Base-by-base conservation (phyloP, 2,888 invertebrate species). In the Coelopa pilipes region DNA sequence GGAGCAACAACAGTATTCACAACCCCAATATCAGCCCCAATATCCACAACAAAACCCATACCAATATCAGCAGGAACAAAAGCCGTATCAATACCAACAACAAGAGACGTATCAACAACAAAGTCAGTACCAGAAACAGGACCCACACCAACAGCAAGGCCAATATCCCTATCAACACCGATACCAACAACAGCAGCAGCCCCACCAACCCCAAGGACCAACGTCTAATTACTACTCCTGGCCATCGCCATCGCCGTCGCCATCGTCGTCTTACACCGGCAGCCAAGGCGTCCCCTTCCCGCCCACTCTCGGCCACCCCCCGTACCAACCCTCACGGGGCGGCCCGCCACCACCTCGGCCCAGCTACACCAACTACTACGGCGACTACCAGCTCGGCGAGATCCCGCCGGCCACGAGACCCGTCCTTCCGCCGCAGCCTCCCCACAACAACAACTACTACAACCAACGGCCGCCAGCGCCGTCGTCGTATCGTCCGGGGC, bases 391-490 rank as follows among this genome's bases (percentile, higher is more conserved):
- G 34, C 71, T 53, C 50, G 80, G 69, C 24, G 69, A 69, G 19
- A n/a, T 62, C 10, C 53, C 71, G 11, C 62, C 70, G 13, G 17
- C 69, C 10, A n/a, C n/a, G n/a, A n/a, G n/a, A n/a, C n/a, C n/a
- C n/a, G n/a, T n/a, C n/a, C n/a, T n/a, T n/a, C n/a, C n/a, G 4
- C 24, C 59, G 1, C n/a, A 53, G 13, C 62, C 59, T 55, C 75
- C 74, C 9, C 70, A 70, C 68, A 72, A 77, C 45, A 76, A 77
- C 70, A 82, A 84, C 82, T 84, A 85, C 80, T 83, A 84, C 76
- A 78, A 82, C 79, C 85, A 84, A 79, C 84, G 85, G 78, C 84
- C 84, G 75, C 74, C 72, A 46, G 73, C 71, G 3, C 76, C 74
- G 13, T 65, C 62, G 13, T 45, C 57, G 15, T 80, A 82, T 76